Evolutionary conservation across 1,140 invertebrate species (phyloP).

Genomic region (Saccostrea cuccullata): DNA sequence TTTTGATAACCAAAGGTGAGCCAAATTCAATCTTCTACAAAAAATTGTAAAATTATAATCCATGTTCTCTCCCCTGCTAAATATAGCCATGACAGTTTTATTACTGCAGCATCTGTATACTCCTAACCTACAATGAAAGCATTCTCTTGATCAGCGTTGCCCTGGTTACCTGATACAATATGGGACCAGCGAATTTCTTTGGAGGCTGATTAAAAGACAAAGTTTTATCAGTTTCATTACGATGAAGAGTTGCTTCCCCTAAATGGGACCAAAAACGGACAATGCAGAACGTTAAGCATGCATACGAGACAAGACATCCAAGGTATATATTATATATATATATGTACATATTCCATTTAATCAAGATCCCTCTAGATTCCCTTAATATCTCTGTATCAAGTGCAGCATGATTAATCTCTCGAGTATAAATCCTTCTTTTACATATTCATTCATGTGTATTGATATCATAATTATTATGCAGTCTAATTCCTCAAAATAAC

Average conservation of each 20-base stretch:
- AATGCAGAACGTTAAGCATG: slow-evolving; percentile 8
- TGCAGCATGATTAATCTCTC: background rate
- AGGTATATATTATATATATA: background rate
- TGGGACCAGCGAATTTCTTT: slow-evolving; percentile 68
- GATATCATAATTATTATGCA: background rate
- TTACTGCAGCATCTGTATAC: background rate
- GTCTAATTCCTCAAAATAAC: background rate
- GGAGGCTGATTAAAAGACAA: slow-evolving; percentile 22
- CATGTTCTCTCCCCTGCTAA: too few relatives aligned
- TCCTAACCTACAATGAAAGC: slow-evolving; percentile 35
- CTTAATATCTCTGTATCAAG: background rate
- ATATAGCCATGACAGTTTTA: background rate
- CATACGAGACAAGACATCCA: background rate
- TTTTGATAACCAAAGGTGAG: too few relatives aligned
- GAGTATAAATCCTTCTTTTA: background rate
- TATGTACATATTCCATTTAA: background rate
- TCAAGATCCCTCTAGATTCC: background rate
- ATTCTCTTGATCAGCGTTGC: slow-evolving; percentile 19
- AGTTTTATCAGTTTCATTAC: slow-evolving; percentile 47
- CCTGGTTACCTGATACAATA: slow-evolving; percentile 67
- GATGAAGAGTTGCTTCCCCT: background rate
- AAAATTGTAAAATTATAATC: too few relatives aligned
- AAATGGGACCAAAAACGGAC: background rate
- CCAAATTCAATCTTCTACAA: too few relatives aligned
- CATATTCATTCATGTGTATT: background rate